Conservation (phyloP, 2,888 invertebrate genomes). For the Dascillus cervinus region DNA sequence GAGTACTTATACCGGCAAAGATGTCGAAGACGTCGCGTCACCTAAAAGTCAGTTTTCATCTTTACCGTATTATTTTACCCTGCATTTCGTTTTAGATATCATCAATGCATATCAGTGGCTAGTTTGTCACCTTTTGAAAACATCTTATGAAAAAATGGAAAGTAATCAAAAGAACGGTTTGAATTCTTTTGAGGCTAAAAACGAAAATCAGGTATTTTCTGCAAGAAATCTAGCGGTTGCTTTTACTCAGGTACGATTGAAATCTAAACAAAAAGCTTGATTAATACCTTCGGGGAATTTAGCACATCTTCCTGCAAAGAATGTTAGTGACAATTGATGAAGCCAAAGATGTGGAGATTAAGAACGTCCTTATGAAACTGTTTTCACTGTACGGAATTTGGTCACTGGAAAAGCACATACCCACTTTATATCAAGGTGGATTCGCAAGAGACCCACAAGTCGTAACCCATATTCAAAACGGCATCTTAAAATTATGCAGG, state of each 20-base stretch:
- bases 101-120: slow-evolving; percentile 73
- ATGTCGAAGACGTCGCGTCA: slow-evolving; percentile 44
- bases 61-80: slow-evolving; percentile 7
- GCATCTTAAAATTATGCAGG: no score
- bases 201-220: slow-evolving; percentile 78
- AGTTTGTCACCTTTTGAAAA: slow-evolving; percentile 63
- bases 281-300: no score
- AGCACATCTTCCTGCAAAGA: no score
- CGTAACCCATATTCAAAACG: no score
- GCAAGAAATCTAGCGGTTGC: slow-evolving; percentile 71
- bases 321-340: slow-evolving; percentile 43
- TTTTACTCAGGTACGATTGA: no score
- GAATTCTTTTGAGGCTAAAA: slow-evolving; percentile 67
- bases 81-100: slow-evolving; percentile 47
- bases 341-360: slow-evolving; percentile 43
- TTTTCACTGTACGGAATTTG: slow-evolving; percentile 59
- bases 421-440: no score
- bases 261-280: no score
- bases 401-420: no score
- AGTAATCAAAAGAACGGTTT: slow-evolving; percentile 45
- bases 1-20: slow-evolving; percentile 48
- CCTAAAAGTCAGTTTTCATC: slow-evolving; percentile 45
- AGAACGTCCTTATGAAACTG: slow-evolving; percentile 48
- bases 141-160: slow-evolving; percentile 56
- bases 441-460: no score